Evolutionary conservation across 2,113 vertebrate genomes (phyloP), one percentile per base, ranked within the genome.

Genomic region (Lamprotornis superbus): DNA sequence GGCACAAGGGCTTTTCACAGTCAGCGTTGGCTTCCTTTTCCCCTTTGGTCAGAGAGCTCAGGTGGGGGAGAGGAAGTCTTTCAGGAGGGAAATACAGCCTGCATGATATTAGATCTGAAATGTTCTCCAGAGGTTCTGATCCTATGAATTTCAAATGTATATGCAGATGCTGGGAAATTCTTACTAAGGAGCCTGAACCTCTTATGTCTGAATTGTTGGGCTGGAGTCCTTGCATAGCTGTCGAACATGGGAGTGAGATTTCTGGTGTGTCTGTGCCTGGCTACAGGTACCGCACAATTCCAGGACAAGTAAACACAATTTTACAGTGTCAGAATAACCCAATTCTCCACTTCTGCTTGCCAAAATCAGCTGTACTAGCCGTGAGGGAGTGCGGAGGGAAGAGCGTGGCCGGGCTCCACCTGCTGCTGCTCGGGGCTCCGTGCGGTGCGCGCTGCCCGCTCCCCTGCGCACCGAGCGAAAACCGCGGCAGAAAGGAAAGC

Each of bases 371-470:
- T 7, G 9, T 18, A 2, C n/a, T 4, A 31, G 52, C 52, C 17
- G 11, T 7, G 78, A 50, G 31, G 12, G 8, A 9, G 27, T 2
- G 42, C 12, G 0, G 49, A 18, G 28, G 60, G 18, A 7, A 10
- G 42, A 53, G 46, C 57, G 28, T 46, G 53, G 61, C 79, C 5
- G 91, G 71, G 96, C 93, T 96, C 96, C 96, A 76, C 61, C 96
- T 97, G 93, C 92, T 87, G 95, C 81, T 40, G 55, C 0, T 6
- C 27, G 40, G 68, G 42, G 6, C 47, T 47, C n/a, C n/a, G n/a
- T n/a, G n/a, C n/a, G n/a, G n/a, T n/a, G n/a, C n/a, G n/a, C n/a
- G n/a, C n/a, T n/a, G n/a, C 4, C 4, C 13, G 10, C 37, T n/a
- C 12, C 12, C 49, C 4, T 7, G 10, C 4, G 33, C 52, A 12